phyloP scores from a whole-genome alignment of 2,888 invertebrate species.

The Drosophila diplacantha region DNA sequence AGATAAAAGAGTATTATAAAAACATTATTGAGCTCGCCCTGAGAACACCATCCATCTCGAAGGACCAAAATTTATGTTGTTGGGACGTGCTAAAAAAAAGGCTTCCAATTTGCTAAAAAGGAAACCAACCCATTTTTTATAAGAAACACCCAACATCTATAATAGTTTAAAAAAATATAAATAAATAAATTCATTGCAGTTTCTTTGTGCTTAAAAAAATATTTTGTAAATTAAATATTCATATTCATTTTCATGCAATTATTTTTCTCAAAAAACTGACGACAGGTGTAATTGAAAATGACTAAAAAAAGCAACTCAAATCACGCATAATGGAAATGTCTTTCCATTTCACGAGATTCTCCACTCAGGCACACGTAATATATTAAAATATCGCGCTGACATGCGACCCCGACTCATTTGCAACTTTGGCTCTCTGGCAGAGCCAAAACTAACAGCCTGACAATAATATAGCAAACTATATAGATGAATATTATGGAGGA shows the following conservation, averaged over 20 bases:
- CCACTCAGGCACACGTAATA: constrained; percentile 31
- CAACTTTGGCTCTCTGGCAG: constrained; percentile 26
- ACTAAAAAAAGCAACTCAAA: background rate
- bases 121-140: no score
- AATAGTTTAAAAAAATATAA: background rate
- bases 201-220: no score
- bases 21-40: no score
- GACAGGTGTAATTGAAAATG: background rate
- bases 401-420: constrained; percentile 30
- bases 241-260: background rate
- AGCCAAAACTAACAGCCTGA: constrained; percentile 42
- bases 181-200: background rate
- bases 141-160: background rate
- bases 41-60: background rate
- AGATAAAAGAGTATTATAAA: no score
- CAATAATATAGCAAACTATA: constrained; percentile 35
- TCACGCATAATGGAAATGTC: constrained; percentile 21
- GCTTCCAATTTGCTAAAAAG: background rate
- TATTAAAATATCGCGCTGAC: constrained; percentile 34
- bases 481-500: constrained; percentile 32
- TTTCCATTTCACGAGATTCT: constrained; percentile 2
- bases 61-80: background rate
- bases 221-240: background rate
- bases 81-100: background rate
- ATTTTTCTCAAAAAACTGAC: background rate